phyloP scores from a whole-genome alignment of 2,888 invertebrate genomes.

The Drosophila lacicola region DNA sequence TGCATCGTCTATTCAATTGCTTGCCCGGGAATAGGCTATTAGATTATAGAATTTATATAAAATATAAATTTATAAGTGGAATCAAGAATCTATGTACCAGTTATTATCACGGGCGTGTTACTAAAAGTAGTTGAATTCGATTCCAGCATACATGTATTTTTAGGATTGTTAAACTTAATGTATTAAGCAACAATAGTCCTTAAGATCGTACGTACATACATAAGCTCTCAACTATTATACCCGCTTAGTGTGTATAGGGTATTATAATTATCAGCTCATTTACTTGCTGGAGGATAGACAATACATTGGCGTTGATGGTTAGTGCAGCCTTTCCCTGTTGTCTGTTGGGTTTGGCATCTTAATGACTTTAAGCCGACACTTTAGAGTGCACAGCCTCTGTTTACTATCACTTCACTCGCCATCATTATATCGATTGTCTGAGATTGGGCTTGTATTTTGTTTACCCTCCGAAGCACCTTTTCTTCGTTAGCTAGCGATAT shows the following conservation, averaged over 20 bases:
- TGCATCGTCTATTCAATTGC: not conserved
- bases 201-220: too few relatives aligned
- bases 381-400: slow-evolving; percentile 24
- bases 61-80: too few relatives aligned
- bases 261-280: slow-evolving; percentile 2
- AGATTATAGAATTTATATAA: too few relatives aligned
- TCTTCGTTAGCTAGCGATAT: slow-evolving; percentile 17
- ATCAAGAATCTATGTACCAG: too few relatives aligned
- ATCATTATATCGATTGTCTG: slow-evolving; percentile 41
- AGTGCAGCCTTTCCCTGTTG: slow-evolving; percentile 13
- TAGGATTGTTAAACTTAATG: too few relatives aligned
- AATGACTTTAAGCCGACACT: slow-evolving; percentile 46
- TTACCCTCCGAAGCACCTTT: slow-evolving; percentile 1
- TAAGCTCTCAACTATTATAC: too few relatives aligned
- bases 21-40: not conserved
- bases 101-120: too few relatives aligned
- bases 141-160: too few relatives aligned
- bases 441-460: slow-evolving; percentile 14
- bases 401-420: slow-evolving; percentile 16
- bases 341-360: slow-evolving; percentile 23
- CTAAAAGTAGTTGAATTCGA: too few relatives aligned
- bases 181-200: too few relatives aligned
- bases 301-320: slow-evolving; percentile 2
- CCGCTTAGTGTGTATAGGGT: not conserved
- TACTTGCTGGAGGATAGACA: slow-evolving; percentile 3